Percentiles rank a stretch among this genome's conserved stretches.
phyloP scores from a whole-genome alignment of 2,888 invertebrate genomes.

The Pteria penguin region DNA sequence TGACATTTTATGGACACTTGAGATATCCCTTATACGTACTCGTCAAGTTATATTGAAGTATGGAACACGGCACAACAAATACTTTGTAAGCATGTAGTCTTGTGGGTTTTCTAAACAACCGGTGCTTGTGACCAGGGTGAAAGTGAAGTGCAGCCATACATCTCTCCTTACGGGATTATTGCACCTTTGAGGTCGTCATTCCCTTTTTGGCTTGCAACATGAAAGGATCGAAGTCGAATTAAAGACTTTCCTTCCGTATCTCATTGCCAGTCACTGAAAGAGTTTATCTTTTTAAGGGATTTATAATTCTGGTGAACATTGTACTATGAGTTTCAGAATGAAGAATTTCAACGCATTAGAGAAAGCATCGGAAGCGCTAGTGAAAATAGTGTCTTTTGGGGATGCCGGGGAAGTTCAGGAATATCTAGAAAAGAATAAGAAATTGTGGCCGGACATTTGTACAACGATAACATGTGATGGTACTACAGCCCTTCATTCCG shows the following conservation, averaged over 20 bases:
- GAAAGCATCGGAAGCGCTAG: slow-evolving; percentile 58
- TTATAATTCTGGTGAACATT: too few species aligned
- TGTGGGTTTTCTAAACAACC: not conserved
- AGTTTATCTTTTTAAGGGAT: too few species aligned
- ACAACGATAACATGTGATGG: slow-evolving; percentile 67
- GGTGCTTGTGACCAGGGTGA: not conserved
- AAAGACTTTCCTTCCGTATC: slow-evolving; percentile 10
- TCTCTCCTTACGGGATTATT: not conserved
- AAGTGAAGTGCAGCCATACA: not conserved
- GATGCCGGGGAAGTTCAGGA: slow-evolving; percentile 58
- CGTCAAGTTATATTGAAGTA: not conserved
- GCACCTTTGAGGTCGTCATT: not conserved
- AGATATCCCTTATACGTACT: not conserved
- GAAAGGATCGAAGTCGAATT: not conserved
- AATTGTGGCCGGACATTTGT: slow-evolving; percentile 59
- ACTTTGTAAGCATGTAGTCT: not conserved
- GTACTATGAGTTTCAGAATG: slow-evolving; percentile 45
- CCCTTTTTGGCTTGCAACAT: slow-evolving; percentile 15
- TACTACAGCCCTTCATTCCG: slow-evolving; percentile 66
- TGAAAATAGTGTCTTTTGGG: slow-evolving; percentile 55
- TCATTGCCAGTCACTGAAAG: too few species aligned
- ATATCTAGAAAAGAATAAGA: slow-evolving; percentile 53
- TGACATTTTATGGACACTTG: not conserved
- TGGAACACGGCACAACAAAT: not conserved
- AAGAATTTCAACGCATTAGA: slow-evolving; percentile 55